Percentiles rank a stretch among this genome's conserved stretches.
These are phyloP conservation scores for Nebria salina DNA, from an alignment of 2,888 invertebrate species.

Conservation along the genomic window DNA sequence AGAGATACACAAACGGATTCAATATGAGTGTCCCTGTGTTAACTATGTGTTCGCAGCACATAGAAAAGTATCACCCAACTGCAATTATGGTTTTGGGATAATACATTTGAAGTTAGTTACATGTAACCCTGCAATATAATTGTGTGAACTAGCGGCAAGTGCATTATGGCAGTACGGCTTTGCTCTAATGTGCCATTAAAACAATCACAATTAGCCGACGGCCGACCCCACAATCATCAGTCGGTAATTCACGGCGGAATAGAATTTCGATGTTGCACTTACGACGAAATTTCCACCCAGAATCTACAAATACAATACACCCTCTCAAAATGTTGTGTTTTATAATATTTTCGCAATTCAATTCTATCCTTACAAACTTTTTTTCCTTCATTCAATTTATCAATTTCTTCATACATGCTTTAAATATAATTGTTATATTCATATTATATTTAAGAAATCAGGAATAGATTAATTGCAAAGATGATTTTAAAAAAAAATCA, in stretches of 20 bases:
- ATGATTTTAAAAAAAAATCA: no score
- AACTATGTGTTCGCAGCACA: slow-evolving; percentile 27
- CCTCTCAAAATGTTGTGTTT: no score
- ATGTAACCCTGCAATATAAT: slow-evolving; percentile 43
- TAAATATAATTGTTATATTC: no score
- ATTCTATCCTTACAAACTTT: no score
- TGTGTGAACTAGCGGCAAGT: slow-evolving; percentile 43
- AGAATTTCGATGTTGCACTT: no score
- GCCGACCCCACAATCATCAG: background rate
- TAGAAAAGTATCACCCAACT: slow-evolving; percentile 40
- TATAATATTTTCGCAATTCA: no score
- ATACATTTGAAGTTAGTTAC: slow-evolving; percentile 43
- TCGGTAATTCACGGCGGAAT: background rate
- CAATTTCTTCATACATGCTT: no score
- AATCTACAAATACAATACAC: no score
- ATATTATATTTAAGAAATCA: no score
- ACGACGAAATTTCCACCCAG: no score
- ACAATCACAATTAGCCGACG: slow-evolving; percentile 44
- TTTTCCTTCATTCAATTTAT: no score
- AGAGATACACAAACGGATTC: background rate
- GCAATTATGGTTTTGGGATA: slow-evolving; percentile 44
- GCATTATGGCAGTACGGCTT: slow-evolving; percentile 41
- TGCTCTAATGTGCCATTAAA: slow-evolving; percentile 44
- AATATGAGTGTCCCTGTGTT: background rate
- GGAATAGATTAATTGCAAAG: no score